A percentile compares a stretch with the other conserved stretches of the same genome.
Conservation (phyloP, 2,797 vertebrate genomes). For the Enoplosus armatus region DNA sequence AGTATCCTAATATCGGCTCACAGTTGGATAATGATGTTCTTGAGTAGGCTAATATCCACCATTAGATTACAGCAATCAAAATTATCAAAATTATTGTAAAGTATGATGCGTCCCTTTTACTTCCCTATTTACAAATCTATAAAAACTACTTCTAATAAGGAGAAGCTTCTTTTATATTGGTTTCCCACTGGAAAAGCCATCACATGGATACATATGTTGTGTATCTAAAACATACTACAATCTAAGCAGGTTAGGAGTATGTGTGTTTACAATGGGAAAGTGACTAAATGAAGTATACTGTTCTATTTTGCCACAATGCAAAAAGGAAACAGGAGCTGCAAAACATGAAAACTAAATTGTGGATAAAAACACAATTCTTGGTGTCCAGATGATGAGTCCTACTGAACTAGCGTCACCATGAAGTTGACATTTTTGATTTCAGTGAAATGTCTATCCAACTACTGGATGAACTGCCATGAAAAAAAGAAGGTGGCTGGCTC, state of each 20-base stretch:
- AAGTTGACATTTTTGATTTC: neutral
- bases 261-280: neutral
- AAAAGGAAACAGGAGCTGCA: neutral
- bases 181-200: neutral
- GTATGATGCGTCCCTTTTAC: neutral
- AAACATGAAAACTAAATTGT: neutral
- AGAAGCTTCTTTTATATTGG: neutral
- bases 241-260: neutral
- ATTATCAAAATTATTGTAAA: neutral
- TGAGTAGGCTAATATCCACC: neutral
- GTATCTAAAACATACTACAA: neutral
- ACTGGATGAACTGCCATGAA: neutral
- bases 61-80: constrained; percentile 6
- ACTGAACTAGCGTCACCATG: neutral
- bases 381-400: neutral
- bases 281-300: neutral
- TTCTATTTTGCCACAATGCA: neutral
- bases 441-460: neutral
- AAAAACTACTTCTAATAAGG: neutral
- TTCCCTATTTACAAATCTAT: neutral
- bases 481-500: neutral
- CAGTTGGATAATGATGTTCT: neutral
- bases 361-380: neutral
- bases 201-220: neutral
- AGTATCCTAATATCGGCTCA: constrained; percentile 9